Conservation (phyloP, 2,888 invertebrate species). For the Mesorhabditis spiculigera region DNA sequence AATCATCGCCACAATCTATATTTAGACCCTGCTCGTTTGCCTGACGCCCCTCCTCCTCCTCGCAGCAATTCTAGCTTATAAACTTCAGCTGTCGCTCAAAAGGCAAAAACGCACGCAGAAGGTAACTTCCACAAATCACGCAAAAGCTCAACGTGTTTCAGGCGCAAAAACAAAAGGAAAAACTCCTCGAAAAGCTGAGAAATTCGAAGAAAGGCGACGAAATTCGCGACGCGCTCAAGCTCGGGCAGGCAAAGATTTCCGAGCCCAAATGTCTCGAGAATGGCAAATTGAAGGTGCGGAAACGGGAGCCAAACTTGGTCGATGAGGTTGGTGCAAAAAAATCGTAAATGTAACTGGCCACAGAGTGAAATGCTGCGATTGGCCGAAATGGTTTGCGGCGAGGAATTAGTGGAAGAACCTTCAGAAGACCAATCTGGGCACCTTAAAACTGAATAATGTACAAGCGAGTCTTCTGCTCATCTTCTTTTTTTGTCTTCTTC, state of each 20-base stretch:
- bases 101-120: background rate
- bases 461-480: background rate
- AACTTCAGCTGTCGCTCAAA: background rate
- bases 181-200: background rate
- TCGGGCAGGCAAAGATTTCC: too few relatives aligned
- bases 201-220: too few relatives aligned
- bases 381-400: constrained; percentile 3
- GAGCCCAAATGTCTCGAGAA: background rate
- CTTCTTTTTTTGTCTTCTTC: too few relatives aligned
- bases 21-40: background rate
- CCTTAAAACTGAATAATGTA: background rate
- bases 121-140: background rate
- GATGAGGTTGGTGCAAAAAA: background rate
- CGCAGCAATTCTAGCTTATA: background rate
- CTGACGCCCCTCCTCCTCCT: background rate
- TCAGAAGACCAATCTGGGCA: background rate
- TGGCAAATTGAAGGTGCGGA: background rate
- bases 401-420: background rate
- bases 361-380: background rate
- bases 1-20: too few relatives aligned
- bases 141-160: background rate
- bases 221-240: too few relatives aligned
- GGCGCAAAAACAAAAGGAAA: background rate
- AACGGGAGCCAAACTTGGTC: too few relatives aligned
- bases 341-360: background rate